These are phyloP conservation scores for Pipa parva DNA, from an alignment of 2,113 vertebrate species.

Conservation along the genomic window DNA sequence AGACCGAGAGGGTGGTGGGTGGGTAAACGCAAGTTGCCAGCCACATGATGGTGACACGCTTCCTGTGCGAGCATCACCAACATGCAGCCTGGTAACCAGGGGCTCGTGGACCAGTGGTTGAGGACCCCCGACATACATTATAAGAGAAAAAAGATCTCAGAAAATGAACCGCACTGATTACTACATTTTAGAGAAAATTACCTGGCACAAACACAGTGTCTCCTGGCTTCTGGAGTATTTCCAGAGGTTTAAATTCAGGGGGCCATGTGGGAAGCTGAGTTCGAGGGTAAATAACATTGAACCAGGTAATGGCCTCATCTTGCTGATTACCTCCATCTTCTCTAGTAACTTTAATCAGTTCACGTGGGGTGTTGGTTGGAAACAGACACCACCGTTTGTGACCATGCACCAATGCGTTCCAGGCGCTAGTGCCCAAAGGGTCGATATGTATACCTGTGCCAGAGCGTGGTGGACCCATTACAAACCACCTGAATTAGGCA, in stretches of 20 bases:
- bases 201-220: slow-evolving; percentile 97
- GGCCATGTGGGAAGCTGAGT: slow-evolving; percentile 90
- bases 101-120: too few relatives aligned
- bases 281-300: slow-evolving; percentile 85
- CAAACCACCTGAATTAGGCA: slow-evolving; percentile 80
- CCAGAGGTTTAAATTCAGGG: slow-evolving; percentile 84
- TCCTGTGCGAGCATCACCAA: too few relatives aligned
- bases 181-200: slow-evolving; percentile 51
- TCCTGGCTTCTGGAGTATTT: slow-evolving; percentile 89
- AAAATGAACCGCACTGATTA: too few relatives aligned
- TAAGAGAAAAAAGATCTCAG: too few relatives aligned
- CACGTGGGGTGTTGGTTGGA: slow-evolving; percentile 90
- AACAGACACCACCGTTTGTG: slow-evolving; percentile 97
- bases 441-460: slow-evolving; percentile 98
- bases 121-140: too few relatives aligned
- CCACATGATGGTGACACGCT: too few relatives aligned
- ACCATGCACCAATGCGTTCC: slow-evolving; percentile 95
- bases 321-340: slow-evolving; percentile 97
- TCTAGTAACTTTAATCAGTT: slow-evolving; percentile 92
- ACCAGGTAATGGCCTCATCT: slow-evolving; percentile 98
- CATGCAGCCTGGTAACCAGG: too few relatives aligned
- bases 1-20: too few relatives aligned
- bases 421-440: slow-evolving; percentile 92
- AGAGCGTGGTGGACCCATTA: slow-evolving; percentile 93
- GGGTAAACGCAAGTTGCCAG: too few relatives aligned